Percentiles rank a stretch among this genome's conserved stretches.
phyloP scores from a whole-genome alignment of 1,140 invertebrate genomes.

The Agraylea sexmaculata region DNA sequence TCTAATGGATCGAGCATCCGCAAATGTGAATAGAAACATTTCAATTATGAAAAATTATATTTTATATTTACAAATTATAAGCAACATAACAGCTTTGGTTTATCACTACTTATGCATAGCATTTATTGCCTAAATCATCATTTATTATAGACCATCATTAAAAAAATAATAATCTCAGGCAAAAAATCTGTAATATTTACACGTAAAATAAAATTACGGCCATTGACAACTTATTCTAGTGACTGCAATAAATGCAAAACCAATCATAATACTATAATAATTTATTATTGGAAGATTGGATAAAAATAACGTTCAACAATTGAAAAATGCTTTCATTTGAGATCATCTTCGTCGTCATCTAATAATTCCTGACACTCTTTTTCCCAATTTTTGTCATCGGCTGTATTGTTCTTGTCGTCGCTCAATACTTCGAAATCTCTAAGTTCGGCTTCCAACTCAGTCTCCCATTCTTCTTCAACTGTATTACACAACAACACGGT shows the following conservation, averaged over 20 bases:
- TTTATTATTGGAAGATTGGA: slow-evolving; percentile 1
- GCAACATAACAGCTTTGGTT: slow-evolving; percentile 1
- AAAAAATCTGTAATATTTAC: not conserved
- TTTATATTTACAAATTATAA: not conserved
- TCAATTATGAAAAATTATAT: not conserved
- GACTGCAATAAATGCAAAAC: too few species aligned
- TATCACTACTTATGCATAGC: slow-evolving; percentile 12
- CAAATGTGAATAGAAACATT: not conserved
- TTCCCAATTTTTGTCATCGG: slow-evolving; percentile 37
- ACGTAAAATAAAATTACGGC: too few species aligned
- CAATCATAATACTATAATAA: not conserved
- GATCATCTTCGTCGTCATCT: slow-evolving; percentile 30
- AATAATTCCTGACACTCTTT: slow-evolving; percentile 38
- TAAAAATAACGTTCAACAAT: not conserved
- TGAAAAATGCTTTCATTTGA: slow-evolving; percentile 27
- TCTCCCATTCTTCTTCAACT: slow-evolving; percentile 91
- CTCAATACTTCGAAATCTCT: slow-evolving; percentile 83
- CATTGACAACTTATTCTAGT: too few species aligned
- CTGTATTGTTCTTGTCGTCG: slow-evolving; percentile 31
- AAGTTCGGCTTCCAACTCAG: slow-evolving; percentile 81
- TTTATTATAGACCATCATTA: not conserved
- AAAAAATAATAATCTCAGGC: slow-evolving; percentile 3
- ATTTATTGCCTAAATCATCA: slow-evolving; percentile 8
- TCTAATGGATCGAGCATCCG: too few species aligned
- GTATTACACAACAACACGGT: too few species aligned